Evolutionary conservation across 2,113 vertebrate species (phyloP).

Genomic region (Malurus cyaneus): DNA sequence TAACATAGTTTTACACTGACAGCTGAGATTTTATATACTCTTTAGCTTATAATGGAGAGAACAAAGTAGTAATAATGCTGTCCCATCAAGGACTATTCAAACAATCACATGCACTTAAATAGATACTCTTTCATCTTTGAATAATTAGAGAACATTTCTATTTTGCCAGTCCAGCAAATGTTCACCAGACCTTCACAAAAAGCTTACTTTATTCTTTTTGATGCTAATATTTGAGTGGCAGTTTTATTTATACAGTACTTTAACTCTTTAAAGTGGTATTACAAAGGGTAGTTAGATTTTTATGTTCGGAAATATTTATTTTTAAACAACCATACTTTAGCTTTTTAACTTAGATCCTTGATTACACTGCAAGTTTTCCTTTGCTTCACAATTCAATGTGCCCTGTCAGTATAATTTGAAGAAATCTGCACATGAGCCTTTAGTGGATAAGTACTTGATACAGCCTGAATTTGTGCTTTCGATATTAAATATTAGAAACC

Average conservation of each 20-base stretch:
- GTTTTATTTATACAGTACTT: conserved; percentile 25
- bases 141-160: neutral
- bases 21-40: neutral
- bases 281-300: neutral
- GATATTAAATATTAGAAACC: neutral
- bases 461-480: neutral
- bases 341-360: neutral
- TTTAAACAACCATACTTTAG: neutral
- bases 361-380: neutral
- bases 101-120: neutral
- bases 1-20: neutral
- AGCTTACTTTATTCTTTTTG: conserved; percentile 33
- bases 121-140: conserved; percentile 23
- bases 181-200: conserved; percentile 36
- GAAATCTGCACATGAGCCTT: neutral
- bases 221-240: conserved; percentile 23
- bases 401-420: neutral
- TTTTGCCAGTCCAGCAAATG: conserved; percentile 12
- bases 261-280: conserved; percentile 17
- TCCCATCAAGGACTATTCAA: conserved; percentile 5
- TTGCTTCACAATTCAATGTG: neutral
- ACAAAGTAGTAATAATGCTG: neutral
- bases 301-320: neutral
- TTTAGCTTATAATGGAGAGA: neutral
- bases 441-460: neutral